Evolutionary conservation across 2,888 invertebrate species (phyloP), one percentile per base, ranked within the genome.

Genomic region (Crocallis elinguaria): DNA sequence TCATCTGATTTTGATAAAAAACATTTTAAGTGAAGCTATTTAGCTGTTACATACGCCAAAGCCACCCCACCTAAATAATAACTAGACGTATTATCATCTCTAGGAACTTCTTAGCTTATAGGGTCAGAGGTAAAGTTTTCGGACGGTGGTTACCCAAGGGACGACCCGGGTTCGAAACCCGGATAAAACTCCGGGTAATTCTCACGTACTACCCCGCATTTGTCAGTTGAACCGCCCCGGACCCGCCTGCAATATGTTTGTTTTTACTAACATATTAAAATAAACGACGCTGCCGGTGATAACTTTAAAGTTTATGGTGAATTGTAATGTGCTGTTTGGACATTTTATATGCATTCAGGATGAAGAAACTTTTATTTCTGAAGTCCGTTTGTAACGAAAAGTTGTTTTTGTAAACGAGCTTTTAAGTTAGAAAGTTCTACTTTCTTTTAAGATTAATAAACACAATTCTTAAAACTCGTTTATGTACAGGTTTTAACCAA

Each of bases 141-240:
- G 89, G 86, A 83, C 88, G 82, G 69, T 77, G 78, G 82, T 67
- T 76, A 57, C 89, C 83, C 82, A 66, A 63, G 88, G 82, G 86
- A 82, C 74, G 55, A 67, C 70, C 71, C 68, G 72, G 80, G 79
- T 79, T 77, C 78, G 76, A 76, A 73, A 73, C 79, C 77, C 69
- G 86, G 88, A 87, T 91, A 92, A 91, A 91, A 89, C 86, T 90
- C 82, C 79, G 77, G 77, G 89, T 88, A 88, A 92, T 92, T 91
- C 85, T 78, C 92, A 91, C 90, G 82, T 88, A 83, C 81, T 84
- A 80, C 78, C 77, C 74, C 75, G 71, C 78, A 81, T 87, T 89
- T 88, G 82, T 84, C 84, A 82, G 63, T 60, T 44, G 49, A 54
- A 60, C 60, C 63, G 57, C 42, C 50, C 29, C 46, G 19, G 35